Evolutionary conservation across 2,888 invertebrate genomes (phyloP).

Genomic region (Temnothorax rugatulus): DNA sequence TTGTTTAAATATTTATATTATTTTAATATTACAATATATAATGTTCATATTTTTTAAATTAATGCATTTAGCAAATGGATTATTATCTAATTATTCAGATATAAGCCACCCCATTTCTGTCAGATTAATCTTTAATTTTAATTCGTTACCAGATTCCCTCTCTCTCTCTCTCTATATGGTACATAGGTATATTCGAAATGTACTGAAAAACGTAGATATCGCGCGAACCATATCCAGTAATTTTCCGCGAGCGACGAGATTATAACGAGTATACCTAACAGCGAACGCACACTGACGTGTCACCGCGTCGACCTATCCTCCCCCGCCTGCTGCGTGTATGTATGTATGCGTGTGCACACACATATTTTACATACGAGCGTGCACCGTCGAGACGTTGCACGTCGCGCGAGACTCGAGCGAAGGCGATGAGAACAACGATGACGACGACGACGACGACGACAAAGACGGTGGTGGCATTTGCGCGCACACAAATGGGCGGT

Average conservation of each 20-base stretch:
- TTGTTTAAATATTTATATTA: background rate
- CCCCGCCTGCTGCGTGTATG: background rate
- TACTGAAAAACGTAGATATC: background rate
- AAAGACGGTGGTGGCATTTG: conserved; percentile 65
- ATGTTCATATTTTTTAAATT: background rate
- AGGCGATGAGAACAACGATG: conserved; percentile 37
- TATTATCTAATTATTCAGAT: background rate
- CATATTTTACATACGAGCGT: conserved; percentile 2
- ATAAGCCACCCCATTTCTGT: background rate
- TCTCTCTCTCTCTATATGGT: background rate
- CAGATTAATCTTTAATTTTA: background rate
- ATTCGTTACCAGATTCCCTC: background rate
- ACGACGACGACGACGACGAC: conserved; percentile 52
- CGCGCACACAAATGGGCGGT: conserved; percentile 82
- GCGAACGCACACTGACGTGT: conserved; percentile 35
- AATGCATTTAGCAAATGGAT: background rate
- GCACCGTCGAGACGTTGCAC: conserved; percentile 35
- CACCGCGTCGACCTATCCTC: conserved; percentile 55
- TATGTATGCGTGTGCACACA: background rate
- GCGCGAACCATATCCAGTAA: conserved; percentile 65
- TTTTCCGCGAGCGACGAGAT: conserved; percentile 76
- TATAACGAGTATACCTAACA: conserved; percentile 52
- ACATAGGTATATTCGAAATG: background rate
- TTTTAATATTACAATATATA: background rate
- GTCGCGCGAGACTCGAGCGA: conserved; percentile 29